Percentiles rank a stretch among this genome's conserved stretches.
These are phyloP conservation scores for Chinchilla lanigera DNA, from an alignment of 2,113 vertebrate species.

Conservation along the genomic window DNA sequence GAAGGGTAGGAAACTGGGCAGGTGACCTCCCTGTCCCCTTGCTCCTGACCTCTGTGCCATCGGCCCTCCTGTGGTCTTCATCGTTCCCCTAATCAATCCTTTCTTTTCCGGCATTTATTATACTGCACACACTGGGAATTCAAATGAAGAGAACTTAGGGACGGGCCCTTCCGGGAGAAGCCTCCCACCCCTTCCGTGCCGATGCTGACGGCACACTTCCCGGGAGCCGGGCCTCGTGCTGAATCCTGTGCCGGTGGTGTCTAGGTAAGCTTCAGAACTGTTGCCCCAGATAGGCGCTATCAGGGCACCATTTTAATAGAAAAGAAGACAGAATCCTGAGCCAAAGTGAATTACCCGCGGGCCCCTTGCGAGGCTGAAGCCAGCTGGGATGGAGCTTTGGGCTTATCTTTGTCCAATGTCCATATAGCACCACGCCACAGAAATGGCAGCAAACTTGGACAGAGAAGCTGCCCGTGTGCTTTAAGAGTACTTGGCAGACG, in stretches of 20 bases:
- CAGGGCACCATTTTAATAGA: neutral
- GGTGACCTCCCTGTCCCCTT: neutral
- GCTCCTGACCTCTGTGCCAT: constrained; percentile 38
- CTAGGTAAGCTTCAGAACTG: neutral
- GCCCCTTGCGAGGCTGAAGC: neutral
- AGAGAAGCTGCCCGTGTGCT: neutral
- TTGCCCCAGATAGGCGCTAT: neutral
- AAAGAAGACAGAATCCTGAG: neutral
- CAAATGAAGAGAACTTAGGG: neutral
- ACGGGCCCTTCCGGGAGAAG: neutral
- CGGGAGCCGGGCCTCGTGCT: neutral
- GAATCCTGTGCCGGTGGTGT: neutral
- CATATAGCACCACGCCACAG: neutral
- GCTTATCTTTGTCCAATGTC: neutral
- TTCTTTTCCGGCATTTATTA: constrained; percentile 34
- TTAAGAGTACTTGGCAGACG: neutral
- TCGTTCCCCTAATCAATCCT: constrained; percentile 14
- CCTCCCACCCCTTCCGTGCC: neutral
- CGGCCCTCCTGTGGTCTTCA: neutral
- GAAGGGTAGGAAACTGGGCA: neutral
- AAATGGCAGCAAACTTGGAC: neutral
- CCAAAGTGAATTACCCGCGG: neutral
- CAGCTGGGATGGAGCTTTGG: neutral
- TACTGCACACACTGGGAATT: neutral
- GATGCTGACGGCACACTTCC: neutral